Evolutionary conservation across 2,797 vertebrate species (phyloP).

Genomic region (Kryptolebias ocellatus): DNA sequence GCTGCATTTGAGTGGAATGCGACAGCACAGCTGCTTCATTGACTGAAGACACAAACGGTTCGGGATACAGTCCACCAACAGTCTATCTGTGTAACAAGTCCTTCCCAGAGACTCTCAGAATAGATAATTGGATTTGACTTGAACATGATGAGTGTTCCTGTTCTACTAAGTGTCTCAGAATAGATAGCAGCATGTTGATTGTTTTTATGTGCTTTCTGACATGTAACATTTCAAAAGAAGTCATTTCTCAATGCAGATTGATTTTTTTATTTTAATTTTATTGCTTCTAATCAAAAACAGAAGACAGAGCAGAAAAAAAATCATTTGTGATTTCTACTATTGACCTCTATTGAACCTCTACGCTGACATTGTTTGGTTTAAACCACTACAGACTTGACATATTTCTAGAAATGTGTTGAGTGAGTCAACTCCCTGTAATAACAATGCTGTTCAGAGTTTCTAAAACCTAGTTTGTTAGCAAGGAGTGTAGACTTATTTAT

Average conservation of each 20-base stretch:
- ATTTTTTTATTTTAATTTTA: too few relatives aligned
- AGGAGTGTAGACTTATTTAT: too few relatives aligned
- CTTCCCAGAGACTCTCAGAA: constrained; percentile 19
- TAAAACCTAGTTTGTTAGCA: too few relatives aligned
- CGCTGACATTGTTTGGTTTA: too few relatives aligned
- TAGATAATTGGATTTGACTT: constrained; percentile 40
- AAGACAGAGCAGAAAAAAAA: too few relatives aligned
- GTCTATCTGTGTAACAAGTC: constrained; percentile 1
- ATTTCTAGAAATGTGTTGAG: too few relatives aligned
- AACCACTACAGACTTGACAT: too few relatives aligned
- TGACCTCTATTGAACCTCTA: too few relatives aligned
- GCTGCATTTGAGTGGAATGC: constrained; percentile 20
- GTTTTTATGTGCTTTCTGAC: constrained; percentile 19
- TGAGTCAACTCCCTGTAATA: too few relatives aligned
- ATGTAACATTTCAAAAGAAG: constrained; percentile 4
- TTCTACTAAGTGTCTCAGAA: constrained; percentile 39
- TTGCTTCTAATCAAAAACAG: too few relatives aligned
- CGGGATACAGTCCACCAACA: not conserved
- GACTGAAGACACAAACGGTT: constrained; percentile 20
- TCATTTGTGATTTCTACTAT: too few relatives aligned
- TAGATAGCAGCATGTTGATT: constrained; percentile 18
- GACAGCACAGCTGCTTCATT: constrained; percentile 36
- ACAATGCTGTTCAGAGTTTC: too few relatives aligned
- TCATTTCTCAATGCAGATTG: not conserved
- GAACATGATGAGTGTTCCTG: constrained; percentile 22